phyloP scores from a whole-genome alignment of 2,797 vertebrate genomes.

The Petrocephalus schoutedeni region DNA sequence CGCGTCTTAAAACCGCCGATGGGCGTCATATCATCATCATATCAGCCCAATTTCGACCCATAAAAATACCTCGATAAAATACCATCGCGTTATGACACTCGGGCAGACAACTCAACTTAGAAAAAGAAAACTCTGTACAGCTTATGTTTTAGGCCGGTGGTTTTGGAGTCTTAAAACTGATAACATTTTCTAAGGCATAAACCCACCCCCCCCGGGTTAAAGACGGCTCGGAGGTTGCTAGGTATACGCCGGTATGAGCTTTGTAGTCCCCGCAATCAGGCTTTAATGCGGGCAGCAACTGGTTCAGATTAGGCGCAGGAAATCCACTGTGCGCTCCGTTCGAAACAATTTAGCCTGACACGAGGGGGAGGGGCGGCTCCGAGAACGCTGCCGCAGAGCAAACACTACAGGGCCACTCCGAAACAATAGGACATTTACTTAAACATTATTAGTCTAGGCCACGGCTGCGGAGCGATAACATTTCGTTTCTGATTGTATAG shows the following conservation, averaged over 20 bases:
- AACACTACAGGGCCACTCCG: constrained; percentile 14
- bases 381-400: constrained; percentile 28
- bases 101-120: background rate
- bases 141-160: background rate
- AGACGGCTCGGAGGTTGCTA: constrained; percentile 34
- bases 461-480: constrained; percentile 8
- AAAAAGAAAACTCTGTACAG: background rate
- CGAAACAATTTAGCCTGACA: constrained; percentile 76
- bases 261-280: constrained; percentile 64
- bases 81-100: background rate
- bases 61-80: background rate
- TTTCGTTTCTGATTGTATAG: constrained; percentile 18
- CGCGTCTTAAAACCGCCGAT: background rate
- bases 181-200: constrained; percentile 7
- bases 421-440: background rate
- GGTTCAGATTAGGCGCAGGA: constrained; percentile 78
- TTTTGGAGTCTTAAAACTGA: background rate
- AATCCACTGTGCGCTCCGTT: constrained; percentile 76
- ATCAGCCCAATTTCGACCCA: background rate
- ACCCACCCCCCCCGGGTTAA: constrained; percentile 2
- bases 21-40: too few relatives aligned
- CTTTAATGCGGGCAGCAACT: constrained; percentile 66
- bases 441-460: background rate
- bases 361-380: constrained; percentile 47
- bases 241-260: constrained; percentile 44